A percentile compares a stretch with the other conserved stretches of the same genome.
These are phyloP conservation scores for Scaptomyza polygonia DNA, from an alignment of 2,888 invertebrate species.

Conservation along the genomic window DNA sequence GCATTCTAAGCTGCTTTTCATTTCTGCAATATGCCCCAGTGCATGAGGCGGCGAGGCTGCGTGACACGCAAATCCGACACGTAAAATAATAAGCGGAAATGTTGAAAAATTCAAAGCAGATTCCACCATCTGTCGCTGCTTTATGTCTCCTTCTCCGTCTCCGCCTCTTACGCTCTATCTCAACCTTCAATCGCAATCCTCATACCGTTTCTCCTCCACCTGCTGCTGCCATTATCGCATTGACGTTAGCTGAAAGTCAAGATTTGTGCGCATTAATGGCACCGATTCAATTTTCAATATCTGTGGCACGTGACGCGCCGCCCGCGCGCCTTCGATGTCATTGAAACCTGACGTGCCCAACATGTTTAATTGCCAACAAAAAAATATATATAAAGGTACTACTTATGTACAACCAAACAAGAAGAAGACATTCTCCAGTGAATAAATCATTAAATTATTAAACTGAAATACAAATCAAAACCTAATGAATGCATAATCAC, in stretches of 20 bases:
- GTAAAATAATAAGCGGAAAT: conserved; percentile 80
- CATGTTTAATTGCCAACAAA: conserved; percentile 70
- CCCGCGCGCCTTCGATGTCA: conserved; percentile 57
- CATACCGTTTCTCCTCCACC: too few relatives aligned
- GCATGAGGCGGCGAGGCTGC: conserved; percentile 52
- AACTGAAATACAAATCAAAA: conserved; percentile 1
- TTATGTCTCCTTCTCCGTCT: conserved; percentile 8
- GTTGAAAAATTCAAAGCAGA: conserved; percentile 80
- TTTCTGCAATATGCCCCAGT: conserved; percentile 29
- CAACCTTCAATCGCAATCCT: too few relatives aligned
- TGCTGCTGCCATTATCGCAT: conserved; percentile 69
- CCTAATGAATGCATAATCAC: not conserved
- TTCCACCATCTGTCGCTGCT: conserved; percentile 49
- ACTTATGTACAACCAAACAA: conserved; percentile 1
- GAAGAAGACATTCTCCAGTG: not conserved
- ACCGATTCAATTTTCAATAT: conserved; percentile 79
- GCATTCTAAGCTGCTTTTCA: conserved; percentile 9
- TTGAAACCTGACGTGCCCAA: conserved; percentile 77
- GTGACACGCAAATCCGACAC: conserved; percentile 77
- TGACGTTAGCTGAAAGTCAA: conserved; percentile 75
- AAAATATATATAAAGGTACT: conserved; percentile 27
- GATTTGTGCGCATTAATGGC: conserved; percentile 77
- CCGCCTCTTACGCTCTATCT: not conserved
- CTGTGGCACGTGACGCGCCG: conserved; percentile 70
- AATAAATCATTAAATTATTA: conserved; percentile 6